Evolutionary conservation across 2,113 vertebrate species (phyloP).

Genomic region (Coregonus clupeaformis): DNA sequence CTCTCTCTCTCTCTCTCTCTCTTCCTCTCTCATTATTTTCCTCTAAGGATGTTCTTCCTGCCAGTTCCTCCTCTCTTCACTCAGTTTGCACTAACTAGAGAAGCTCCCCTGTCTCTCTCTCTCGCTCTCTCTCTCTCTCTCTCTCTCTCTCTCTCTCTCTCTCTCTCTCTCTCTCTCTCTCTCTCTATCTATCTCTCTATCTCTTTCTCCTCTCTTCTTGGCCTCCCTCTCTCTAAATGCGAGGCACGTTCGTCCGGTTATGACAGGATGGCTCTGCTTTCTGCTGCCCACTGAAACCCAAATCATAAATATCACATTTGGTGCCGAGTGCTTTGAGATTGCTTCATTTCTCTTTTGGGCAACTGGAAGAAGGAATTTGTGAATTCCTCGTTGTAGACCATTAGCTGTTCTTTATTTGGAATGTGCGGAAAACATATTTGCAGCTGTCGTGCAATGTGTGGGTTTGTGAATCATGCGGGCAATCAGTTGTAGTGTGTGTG

Average conservation of each 20-base stretch:
- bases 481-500: neutral
- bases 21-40: too few relatives aligned
- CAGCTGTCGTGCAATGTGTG: constrained; percentile 17
- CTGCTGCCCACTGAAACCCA: constrained; percentile 53
- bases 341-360: constrained; percentile 65
- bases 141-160: constrained; percentile 6
- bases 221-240: constrained; percentile 39
- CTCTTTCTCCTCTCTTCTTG: neutral
- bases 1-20: too few relatives aligned
- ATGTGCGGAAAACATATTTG: constrained; percentile 29
- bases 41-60: too few relatives aligned
- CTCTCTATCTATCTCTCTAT: neutral
- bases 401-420: constrained; percentile 55
- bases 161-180: too few relatives aligned
- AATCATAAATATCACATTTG: constrained; percentile 76
- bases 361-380: constrained; percentile 56
- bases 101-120: neutral
- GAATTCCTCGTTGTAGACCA: constrained; percentile 45
- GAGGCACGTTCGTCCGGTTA: constrained; percentile 57
- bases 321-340: constrained; percentile 74
- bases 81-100: too few relatives aligned
- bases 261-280: constrained; percentile 59
- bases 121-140: neutral
- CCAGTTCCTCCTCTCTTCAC: too few relatives aligned
- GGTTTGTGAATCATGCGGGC: too few relatives aligned